Percentiles rank a stretch among this genome's conserved stretches.
Evolutionary conservation across 2,797 vertebrate species (phyloP).

Genomic region (Todus mexicanus): DNA sequence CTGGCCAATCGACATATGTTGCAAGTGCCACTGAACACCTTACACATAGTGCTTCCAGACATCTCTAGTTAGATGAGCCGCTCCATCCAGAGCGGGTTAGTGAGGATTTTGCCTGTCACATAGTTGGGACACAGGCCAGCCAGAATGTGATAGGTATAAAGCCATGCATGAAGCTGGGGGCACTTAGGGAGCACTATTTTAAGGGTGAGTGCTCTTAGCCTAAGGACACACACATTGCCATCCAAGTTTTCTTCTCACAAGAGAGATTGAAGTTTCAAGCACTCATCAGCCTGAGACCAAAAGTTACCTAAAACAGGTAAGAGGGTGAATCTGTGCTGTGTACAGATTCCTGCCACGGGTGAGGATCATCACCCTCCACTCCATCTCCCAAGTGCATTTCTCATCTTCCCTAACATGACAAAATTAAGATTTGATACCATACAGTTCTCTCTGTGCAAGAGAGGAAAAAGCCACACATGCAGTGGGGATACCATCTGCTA

Average conservation of each 20-base stretch:
- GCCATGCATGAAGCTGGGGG: neutral
- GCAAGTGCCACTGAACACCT: neutral
- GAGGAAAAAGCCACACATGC: neutral
- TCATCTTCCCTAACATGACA: neutral
- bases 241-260: neutral
- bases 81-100: neutral
- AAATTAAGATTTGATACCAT: neutral
- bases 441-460: neutral
- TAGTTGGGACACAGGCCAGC: neutral
- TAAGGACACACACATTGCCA: neutral
- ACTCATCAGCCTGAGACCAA: neutral
- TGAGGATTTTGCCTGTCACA: neutral
- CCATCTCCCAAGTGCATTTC: neutral
- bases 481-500: neutral
- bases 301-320: neutral
- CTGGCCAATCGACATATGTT: neutral
- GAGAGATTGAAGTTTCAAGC: neutral
- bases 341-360: neutral
- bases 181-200: neutral
- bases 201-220: neutral
- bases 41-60: neutral
- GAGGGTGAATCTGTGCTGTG: neutral
- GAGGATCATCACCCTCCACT: neutral
- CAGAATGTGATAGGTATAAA: neutral
- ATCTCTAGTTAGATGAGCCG: neutral